Evolutionary conservation across 1,140 invertebrate genomes (phyloP), one percentile per base, ranked within the genome.

Genomic region (Drosophila erecta): DNA sequence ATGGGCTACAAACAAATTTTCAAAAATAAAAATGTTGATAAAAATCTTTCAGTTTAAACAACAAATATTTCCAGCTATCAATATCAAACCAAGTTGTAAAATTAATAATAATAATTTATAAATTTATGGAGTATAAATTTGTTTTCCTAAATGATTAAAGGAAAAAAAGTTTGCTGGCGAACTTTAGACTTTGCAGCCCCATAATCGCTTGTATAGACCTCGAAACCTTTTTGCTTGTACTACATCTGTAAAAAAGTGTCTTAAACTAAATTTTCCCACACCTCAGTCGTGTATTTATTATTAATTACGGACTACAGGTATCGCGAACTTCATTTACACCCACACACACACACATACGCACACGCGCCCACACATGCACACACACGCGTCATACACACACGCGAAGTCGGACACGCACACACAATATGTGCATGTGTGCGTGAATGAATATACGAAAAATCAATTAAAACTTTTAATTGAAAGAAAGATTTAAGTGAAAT

Each of bases 381-480:
- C 46, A 12, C 11, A 12, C 37, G 14, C 12, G 5, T 38, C 24
- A 4, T 27, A 33, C 49, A 50, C 47, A 50, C 27, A 50, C 47
- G 15, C 30, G 33, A 11, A 35, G 49, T 17, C 6, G 37, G 37
- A 40, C 35, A 55, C 53, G 12, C 20, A 41, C 7, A 27, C 47
- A 50, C 47, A 50, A 50, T 50, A 17, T 8, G 17, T 38, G 57
- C 24, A 46, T 61, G 56, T 17, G 49, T 43, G 41, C 44, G 40
- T 60, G 41, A 66, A 44, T 60, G 41, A 66, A 56, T 59, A 57
- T 83, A 72, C 62, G 43, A 62, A 66, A 83, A 84, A 85, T 81
- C 81, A 81, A 84, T 86, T 86, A 81, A 84, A 84, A 85, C 44
- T 84, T 84, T 84, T 84, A 84, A 84, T 84, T 84, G 67, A 85